Evolutionary conservation across 1,140 invertebrate species (phyloP).

Genomic region (Nasonia longicornis): DNA sequence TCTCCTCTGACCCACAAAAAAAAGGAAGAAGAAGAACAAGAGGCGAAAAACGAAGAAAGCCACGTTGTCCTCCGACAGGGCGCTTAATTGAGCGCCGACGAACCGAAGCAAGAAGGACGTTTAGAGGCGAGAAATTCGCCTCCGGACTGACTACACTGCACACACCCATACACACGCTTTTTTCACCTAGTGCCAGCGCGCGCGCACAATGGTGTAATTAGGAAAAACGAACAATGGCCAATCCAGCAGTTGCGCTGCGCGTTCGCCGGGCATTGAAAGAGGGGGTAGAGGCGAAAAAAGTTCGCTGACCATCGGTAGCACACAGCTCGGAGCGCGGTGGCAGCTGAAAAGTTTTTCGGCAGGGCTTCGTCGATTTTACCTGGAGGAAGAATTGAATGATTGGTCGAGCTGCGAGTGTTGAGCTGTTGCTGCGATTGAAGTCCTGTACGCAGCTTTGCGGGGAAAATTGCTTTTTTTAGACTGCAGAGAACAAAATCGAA

Average conservation of each 20-base stretch:
- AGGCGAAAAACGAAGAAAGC: background rate
- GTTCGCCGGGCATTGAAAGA: constrained; percentile 28
- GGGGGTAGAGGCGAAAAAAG: background rate
- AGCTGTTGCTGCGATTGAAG: background rate
- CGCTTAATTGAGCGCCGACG: background rate
- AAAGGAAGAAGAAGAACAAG: constrained; percentile 35
- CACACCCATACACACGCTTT: constrained; percentile 31
- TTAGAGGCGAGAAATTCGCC: background rate
- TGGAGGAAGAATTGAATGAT: background rate
- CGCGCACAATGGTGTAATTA: constrained; percentile 51
- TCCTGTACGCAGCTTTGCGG: background rate
- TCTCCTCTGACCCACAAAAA: background rate
- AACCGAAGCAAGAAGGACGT: background rate
- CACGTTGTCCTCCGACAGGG: background rate
- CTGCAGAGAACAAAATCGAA: too few relatives aligned
- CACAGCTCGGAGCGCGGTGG: background rate
- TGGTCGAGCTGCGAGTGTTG: background rate
- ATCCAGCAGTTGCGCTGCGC: constrained; percentile 36
- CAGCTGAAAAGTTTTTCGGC: background rate
- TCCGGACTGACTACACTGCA: background rate
- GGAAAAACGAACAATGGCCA: constrained; percentile 60
- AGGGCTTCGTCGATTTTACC: background rate
- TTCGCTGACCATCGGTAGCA: background rate
- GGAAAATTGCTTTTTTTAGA: too few relatives aligned
- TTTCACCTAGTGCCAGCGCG: constrained; percentile 11